These are phyloP conservation scores for Leptarthrus brevirostris DNA, from an alignment of 2,888 invertebrate species.

Conservation along the genomic window DNA sequence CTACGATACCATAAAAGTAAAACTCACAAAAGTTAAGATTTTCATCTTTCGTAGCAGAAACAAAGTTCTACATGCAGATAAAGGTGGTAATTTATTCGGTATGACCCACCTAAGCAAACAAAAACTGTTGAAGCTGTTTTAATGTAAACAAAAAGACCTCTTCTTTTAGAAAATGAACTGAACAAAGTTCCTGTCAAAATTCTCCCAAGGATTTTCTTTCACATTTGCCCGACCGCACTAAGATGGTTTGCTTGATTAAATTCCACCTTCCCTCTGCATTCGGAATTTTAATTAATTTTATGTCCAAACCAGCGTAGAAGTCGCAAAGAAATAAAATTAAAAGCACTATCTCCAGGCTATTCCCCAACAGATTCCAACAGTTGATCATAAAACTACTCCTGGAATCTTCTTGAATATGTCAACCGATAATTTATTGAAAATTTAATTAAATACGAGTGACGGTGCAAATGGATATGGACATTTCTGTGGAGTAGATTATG, in stretches of 20 bases:
- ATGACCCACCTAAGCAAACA: not conserved
- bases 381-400: not conserved
- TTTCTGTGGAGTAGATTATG: not conserved
- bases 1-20: not conserved
- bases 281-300: slow-evolving; percentile 33
- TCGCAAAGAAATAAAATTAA: slow-evolving; percentile 1
- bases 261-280: not conserved
- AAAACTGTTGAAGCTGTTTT: not conserved
- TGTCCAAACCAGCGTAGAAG: not conserved
- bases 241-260: slow-evolving; percentile 7
- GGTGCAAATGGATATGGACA: not conserved
- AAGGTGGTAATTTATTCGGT: slow-evolving; percentile 2
- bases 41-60: not conserved
- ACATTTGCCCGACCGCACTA: not conserved
- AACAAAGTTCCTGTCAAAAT: not conserved
- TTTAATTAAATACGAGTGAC: slow-evolving; percentile 11
- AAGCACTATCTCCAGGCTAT: not conserved
- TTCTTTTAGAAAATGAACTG: not conserved
- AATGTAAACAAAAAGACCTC: not conserved
- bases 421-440: not conserved
- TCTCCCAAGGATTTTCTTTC: not conserved
- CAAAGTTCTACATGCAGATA: slow-evolving; percentile 7
- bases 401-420: not conserved
- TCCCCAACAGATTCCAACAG: not conserved
- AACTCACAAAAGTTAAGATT: not conserved